phyloP scores from a whole-genome alignment of 2,113 vertebrate genomes.

The Athene noctua region DNA sequence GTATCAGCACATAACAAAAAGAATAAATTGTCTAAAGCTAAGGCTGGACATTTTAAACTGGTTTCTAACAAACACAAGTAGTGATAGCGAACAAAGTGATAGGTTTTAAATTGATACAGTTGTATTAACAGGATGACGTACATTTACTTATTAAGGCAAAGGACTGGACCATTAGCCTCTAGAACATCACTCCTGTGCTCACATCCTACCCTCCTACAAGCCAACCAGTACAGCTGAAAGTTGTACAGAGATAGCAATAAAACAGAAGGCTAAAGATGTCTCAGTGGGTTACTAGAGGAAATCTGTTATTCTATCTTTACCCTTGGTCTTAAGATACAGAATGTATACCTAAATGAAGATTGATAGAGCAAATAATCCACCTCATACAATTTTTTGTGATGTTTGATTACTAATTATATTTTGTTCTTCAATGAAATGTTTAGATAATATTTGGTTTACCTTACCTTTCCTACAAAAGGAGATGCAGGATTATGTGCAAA shows the following conservation, averaged over 20 bases:
- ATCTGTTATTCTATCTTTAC: not conserved
- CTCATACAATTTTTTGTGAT: not conserved
- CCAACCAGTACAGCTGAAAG: not conserved
- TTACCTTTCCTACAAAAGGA: not conserved
- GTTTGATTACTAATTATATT: not conserved
- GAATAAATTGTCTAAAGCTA: not conserved
- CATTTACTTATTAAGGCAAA: not conserved
- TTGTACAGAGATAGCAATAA: not conserved
- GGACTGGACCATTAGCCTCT: not conserved
- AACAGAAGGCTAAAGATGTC: not conserved
- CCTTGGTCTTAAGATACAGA: not conserved
- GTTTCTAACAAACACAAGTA: not conserved
- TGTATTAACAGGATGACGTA: not conserved
- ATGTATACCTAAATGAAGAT: not conserved
- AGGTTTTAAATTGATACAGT: not conserved
- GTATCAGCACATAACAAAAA: not conserved
- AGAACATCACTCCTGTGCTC: not conserved
- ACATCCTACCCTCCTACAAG: not conserved
- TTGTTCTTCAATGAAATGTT: not conserved
- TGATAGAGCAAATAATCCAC: not conserved
- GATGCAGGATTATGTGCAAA: not conserved
- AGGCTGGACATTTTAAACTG: not conserved
- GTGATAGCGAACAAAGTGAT: not conserved
- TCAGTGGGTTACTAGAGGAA: not conserved
- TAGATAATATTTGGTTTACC: not conserved